These are phyloP conservation scores for Ploceus nigricollis DNA, from an alignment of 2,113 vertebrate species.

Conservation along the genomic window DNA sequence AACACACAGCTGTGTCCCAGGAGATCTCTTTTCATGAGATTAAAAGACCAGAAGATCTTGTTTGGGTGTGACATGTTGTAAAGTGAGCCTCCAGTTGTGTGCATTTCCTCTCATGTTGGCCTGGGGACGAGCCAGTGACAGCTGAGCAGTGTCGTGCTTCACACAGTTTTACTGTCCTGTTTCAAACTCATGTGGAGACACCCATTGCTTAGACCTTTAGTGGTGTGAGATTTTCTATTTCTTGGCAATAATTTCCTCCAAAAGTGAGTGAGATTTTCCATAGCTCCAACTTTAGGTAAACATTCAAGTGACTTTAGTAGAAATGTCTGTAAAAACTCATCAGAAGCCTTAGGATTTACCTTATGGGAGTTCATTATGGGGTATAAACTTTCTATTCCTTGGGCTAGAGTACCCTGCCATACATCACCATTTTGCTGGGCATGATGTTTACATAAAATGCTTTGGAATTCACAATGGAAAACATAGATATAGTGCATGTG, in stretches of 20 bases:
- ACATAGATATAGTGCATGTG: neutral
- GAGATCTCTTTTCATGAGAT: neutral
- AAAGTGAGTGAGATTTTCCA: neutral
- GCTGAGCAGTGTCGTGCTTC: neutral
- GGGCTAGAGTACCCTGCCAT: neutral
- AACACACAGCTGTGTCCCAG: neutral
- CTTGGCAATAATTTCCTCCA: neutral
- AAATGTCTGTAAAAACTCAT: neutral
- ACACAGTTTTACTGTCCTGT: neutral
- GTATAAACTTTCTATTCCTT: neutral
- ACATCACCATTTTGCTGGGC: neutral
- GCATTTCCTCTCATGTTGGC: neutral
- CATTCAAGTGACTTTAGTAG: neutral
- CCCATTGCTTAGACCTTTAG: neutral
- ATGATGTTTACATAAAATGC: neutral
- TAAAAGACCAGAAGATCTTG: neutral
- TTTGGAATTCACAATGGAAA: slow-evolving; percentile 21
- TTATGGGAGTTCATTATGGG: neutral
- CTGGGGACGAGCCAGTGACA: neutral
- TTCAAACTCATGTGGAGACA: neutral
- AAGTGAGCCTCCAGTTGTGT: neutral
- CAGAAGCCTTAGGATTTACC: neutral
- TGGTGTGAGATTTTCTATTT: neutral
- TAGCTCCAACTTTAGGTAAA: neutral
- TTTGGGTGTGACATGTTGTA: neutral